These are phyloP conservation scores for Natator depressus DNA, from an alignment of 2,113 vertebrate genomes.

Conservation along the genomic window DNA sequence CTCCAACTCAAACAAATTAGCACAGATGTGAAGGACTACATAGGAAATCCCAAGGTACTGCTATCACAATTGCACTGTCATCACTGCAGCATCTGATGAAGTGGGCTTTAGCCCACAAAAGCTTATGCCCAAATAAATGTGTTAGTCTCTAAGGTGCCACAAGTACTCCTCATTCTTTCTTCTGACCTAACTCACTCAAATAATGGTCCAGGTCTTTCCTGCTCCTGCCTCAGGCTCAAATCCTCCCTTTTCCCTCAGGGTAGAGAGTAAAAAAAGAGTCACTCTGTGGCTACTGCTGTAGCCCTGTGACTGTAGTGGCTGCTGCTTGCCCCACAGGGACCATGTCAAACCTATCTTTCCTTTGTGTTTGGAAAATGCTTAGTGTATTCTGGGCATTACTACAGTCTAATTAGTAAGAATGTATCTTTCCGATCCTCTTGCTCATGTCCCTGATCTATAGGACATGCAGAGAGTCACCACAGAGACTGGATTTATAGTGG, in stretches of 20 bases:
- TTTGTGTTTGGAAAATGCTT: not conserved
- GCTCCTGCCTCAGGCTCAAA: not conserved
- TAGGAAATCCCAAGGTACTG: not conserved
- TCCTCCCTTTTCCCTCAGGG: not conserved
- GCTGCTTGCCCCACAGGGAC: not conserved
- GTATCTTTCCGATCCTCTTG: not conserved
- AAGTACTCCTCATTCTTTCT: too few relatives aligned
- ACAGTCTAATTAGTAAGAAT: not conserved
- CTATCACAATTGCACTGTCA: not conserved
- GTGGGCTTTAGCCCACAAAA: too few relatives aligned
- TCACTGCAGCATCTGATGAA: not conserved
- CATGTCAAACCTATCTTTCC: accelerated
- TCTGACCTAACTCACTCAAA: not conserved
- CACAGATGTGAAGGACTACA: not conserved
- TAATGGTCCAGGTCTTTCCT: not conserved
- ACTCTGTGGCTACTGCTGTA: not conserved
- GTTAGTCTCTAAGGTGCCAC: too few relatives aligned
- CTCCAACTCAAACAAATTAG: not conserved
- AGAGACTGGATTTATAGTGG: not conserved
- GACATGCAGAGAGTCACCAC: not conserved
- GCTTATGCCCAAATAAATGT: too few relatives aligned
- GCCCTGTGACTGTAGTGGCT: not conserved
- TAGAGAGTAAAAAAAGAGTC: not conserved
- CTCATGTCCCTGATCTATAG: not conserved
- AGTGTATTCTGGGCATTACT: not conserved